A percentile compares a stretch with the other conserved stretches of the same genome.
phyloP scores from a whole-genome alignment of 2,888 invertebrate genomes.

The Aphelenchoides bicaudatus region DNA sequence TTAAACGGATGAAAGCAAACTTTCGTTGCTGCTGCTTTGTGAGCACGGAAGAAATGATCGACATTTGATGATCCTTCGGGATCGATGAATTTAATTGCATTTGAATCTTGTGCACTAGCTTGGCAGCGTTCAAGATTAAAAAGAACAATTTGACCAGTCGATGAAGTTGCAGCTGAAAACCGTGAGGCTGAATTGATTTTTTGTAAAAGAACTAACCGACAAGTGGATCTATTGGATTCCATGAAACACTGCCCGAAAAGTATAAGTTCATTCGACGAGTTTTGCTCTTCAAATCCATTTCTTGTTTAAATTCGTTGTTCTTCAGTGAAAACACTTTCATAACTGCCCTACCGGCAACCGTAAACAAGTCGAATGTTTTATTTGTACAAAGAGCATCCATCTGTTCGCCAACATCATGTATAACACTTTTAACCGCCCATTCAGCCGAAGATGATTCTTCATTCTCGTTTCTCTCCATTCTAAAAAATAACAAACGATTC shows the following conservation, averaged over 20 bases:
- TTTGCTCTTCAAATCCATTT: slow-evolving; percentile 23
- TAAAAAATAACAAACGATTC: not conserved
- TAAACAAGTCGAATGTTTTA: slow-evolving; percentile 22
- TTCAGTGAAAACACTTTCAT: slow-evolving; percentile 30
- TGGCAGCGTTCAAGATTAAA: slow-evolving; percentile 28
- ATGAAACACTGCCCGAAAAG: slow-evolving; percentile 36
- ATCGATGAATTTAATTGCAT: slow-evolving; percentile 18
- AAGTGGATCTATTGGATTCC: slow-evolving; percentile 20
- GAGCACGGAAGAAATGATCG: slow-evolving; percentile 26
- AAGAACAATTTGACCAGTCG: slow-evolving; percentile 28
- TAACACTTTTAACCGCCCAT: slow-evolving; percentile 11
- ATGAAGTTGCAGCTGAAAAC: slow-evolving; percentile 27
- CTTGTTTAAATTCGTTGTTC: slow-evolving; percentile 23
- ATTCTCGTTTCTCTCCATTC: not conserved
- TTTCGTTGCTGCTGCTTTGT: slow-evolving; percentile 37
- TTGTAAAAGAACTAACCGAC: not conserved
- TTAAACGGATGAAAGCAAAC: slow-evolving; percentile 37
- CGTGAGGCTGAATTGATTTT: not conserved
- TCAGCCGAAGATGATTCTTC: not conserved
- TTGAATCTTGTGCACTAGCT: slow-evolving; percentile 16
- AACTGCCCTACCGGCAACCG: slow-evolving; percentile 31
- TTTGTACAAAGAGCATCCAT: slow-evolving; percentile 32
- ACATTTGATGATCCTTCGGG: not conserved
- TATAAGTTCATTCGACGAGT: slow-evolving; percentile 31
- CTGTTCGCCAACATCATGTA: slow-evolving; percentile 21